A percentile compares a stretch with the other conserved stretches of the same genome.
phyloP scores from a whole-genome alignment of 2,797 vertebrate genomes.

The Alectoris magna region DNA sequence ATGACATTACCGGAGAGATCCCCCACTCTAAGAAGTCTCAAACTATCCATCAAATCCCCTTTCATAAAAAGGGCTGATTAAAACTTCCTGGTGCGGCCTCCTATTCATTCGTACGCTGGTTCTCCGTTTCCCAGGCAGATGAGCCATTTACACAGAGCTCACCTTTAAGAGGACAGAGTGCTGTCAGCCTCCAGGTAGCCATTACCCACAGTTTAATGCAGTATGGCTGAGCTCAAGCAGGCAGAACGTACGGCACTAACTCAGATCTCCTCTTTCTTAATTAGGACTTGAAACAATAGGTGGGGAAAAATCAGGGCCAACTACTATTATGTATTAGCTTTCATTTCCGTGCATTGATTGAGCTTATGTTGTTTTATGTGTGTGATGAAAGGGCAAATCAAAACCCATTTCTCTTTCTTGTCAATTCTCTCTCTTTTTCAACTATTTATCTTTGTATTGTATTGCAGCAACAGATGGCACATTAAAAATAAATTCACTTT shows the following conservation, averaged over 20 bases:
- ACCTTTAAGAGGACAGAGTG: conserved; percentile 58
- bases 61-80: conserved; percentile 83
- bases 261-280: conserved; percentile 68
- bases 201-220: conserved; percentile 75
- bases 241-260: conserved; percentile 71
- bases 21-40: conserved; percentile 33
- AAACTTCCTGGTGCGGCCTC: conserved; percentile 82
- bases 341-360: conserved; percentile 84
- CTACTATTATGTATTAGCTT: conserved; percentile 81
- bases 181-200: conserved; percentile 19
- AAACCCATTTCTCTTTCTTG: conserved; percentile 65
- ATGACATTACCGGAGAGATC: conserved; percentile 60
- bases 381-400: conserved; percentile 76
- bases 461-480: conserved; percentile 65
- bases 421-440: conserved; percentile 61
- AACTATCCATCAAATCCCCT: conserved; percentile 85
- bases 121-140: conserved; percentile 69
- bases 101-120: conserved; percentile 74
- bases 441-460: conserved; percentile 52
- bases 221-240: conserved; percentile 68
- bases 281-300: conserved; percentile 77
- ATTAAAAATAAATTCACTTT: conserved; percentile 71
- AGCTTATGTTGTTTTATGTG: conserved; percentile 78
- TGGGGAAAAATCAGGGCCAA: conserved; percentile 63
- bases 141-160: neutral